Conservation (phyloP, 2,113 vertebrate genomes). For the sheep (Ovis aries) region DNA sequence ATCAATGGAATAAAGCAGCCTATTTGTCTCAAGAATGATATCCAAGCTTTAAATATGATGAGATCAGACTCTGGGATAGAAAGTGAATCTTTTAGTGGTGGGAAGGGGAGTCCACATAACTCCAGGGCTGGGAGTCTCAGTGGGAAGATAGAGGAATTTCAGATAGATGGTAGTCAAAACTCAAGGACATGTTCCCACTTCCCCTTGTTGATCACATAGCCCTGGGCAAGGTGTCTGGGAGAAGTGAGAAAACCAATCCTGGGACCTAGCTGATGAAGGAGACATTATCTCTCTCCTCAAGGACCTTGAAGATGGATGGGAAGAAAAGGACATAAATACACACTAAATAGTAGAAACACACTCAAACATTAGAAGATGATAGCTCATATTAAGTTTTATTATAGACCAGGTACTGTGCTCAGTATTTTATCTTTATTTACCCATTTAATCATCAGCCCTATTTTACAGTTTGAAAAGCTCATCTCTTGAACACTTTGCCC, state of each 20-base stretch:
- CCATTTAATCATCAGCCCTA: not conserved
- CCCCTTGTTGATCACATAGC: not conserved
- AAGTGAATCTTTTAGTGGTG: not conserved
- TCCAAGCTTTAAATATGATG: not conserved
- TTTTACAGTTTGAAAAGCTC: not conserved
- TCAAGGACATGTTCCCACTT: not conserved
- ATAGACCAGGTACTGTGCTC: not conserved
- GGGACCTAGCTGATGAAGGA: not conserved
- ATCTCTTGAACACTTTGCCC: not conserved
- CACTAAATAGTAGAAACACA: not conserved
- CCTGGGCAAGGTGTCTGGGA: not conserved
- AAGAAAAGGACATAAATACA: not conserved
- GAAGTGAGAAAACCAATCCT: not conserved
- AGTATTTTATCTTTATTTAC: not conserved
- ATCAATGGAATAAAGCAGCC: not conserved
- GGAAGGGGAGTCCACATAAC: not conserved
- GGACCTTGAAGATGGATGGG: not conserved
- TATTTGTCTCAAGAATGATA: not conserved
- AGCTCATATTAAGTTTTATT: not conserved
- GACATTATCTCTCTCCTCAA: not conserved
- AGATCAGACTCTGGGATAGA: not conserved
- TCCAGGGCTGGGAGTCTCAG: not conserved
- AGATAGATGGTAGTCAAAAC: not conserved
- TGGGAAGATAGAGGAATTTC: not conserved
- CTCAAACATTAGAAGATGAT: not conserved